Conservation (phyloP, 2,888 invertebrate genomes). For the Euclidia mi region DNA sequence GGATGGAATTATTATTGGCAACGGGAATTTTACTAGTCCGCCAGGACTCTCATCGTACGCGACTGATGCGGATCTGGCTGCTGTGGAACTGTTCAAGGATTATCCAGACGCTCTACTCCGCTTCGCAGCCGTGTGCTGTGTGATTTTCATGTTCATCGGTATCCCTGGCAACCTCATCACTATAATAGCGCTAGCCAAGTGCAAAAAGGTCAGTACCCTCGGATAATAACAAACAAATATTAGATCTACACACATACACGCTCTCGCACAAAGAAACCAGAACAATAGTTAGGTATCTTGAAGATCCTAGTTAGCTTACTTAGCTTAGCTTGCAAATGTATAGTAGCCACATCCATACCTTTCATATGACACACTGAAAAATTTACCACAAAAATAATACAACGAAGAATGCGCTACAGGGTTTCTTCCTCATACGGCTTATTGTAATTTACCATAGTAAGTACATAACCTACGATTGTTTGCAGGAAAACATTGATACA, state of each 20-base stretch:
- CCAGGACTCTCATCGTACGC: slow-evolving; percentile 62
- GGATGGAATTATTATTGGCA: slow-evolving; percentile 42
- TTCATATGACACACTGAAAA: too few relatives aligned
- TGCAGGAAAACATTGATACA: too few relatives aligned
- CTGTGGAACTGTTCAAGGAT: slow-evolving; percentile 90
- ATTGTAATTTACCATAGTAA: too few relatives aligned
- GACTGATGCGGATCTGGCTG: slow-evolving; percentile 71
- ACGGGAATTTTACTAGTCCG: slow-evolving; percentile 18
- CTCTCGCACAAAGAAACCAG: too few relatives aligned
- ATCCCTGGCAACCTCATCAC: slow-evolving; percentile 95
- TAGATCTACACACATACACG: background rate
- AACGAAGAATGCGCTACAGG: too few relatives aligned
- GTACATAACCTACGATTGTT: too few relatives aligned
- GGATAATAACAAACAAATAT: background rate
- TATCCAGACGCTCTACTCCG: slow-evolving; percentile 92
- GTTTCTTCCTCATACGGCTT: too few relatives aligned
- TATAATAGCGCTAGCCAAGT: slow-evolving; percentile 93
- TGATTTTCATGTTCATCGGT: slow-evolving; percentile 93
- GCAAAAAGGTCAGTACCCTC: slow-evolving; percentile 91
- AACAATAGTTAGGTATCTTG: too few relatives aligned
- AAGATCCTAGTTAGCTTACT: too few relatives aligned
- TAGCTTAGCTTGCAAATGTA: too few relatives aligned
- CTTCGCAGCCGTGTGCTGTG: slow-evolving; percentile 92
- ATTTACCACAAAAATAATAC: too few relatives aligned
- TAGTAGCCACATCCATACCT: too few relatives aligned